phyloP scores from a whole-genome alignment of 1,140 invertebrate species.

The Neodiprion virginianus region DNA sequence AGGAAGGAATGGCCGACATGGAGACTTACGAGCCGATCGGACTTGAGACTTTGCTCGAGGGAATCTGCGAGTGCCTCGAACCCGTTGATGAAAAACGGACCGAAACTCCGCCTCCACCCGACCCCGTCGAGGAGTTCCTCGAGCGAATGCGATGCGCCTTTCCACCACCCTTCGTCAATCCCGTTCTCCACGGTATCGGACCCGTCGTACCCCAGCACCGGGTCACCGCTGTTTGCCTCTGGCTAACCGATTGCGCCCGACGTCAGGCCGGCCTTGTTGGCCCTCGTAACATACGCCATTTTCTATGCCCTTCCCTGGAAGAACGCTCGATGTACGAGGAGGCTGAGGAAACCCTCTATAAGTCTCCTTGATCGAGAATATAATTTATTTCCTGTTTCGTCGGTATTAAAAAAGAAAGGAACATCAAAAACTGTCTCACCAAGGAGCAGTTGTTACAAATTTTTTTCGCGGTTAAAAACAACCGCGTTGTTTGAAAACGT shows the following conservation, averaged over 20 bases:
- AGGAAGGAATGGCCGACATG: slow-evolving; percentile 4
- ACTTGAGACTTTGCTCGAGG: slow-evolving; percentile 28
- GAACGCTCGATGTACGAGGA: slow-evolving; percentile 16
- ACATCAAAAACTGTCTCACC: no score
- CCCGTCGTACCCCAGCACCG: slow-evolving; percentile 39
- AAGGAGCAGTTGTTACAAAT: no score
- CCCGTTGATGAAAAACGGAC: slow-evolving; percentile 23
- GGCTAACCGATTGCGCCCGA: slow-evolving; percentile 49
- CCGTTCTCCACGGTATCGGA: slow-evolving; percentile 49
- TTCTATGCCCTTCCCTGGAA: slow-evolving; percentile 50
- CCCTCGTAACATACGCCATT: slow-evolving; percentile 51
- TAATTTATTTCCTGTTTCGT: no score
- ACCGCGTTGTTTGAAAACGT: no score
- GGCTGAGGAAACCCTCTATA: neutral
- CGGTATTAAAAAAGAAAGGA: no score
- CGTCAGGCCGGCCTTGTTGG: slow-evolving; percentile 51
- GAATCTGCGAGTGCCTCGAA: slow-evolving; percentile 25
- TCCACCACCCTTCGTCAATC: slow-evolving; percentile 24
- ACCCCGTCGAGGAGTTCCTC: slow-evolving; percentile 40
- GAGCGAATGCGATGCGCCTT: slow-evolving; percentile 41
- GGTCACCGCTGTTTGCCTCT: slow-evolving; percentile 42
- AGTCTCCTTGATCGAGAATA: neutral
- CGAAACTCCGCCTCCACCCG: slow-evolving; percentile 19
- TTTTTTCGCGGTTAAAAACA: no score
- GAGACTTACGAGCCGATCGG: slow-evolving; percentile 22